These are phyloP conservation scores for Cyclophora albipunctata DNA, from an alignment of 2,888 invertebrate genomes.

Conservation along the genomic window DNA sequence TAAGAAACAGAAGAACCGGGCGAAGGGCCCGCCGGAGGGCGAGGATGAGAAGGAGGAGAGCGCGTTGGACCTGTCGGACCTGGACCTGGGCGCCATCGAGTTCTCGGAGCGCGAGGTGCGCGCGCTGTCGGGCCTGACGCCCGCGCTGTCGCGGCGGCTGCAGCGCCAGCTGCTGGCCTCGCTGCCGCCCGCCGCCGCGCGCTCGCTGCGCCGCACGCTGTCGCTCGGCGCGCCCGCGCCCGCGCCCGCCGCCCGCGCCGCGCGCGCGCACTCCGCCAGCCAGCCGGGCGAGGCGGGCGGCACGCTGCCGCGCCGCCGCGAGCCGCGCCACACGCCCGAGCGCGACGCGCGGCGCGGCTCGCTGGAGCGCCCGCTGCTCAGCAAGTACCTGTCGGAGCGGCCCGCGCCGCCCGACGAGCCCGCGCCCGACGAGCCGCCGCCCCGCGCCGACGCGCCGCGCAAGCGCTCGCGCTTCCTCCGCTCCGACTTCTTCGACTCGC, in stretches of 20 bases:
- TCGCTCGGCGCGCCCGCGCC: slow-evolving; percentile 54
- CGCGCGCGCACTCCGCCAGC: slow-evolving; percentile 46
- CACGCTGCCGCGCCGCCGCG: slow-evolving; percentile 41
- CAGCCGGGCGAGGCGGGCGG: slow-evolving; percentile 11
- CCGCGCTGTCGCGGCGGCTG: slow-evolving; percentile 81
- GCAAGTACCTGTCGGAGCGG: slow-evolving; percentile 72
- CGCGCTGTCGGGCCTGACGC: slow-evolving; percentile 80
- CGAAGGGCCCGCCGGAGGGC: slow-evolving; percentile 29
- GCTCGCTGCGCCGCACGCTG: slow-evolving; percentile 79
- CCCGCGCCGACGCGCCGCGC: slow-evolving; percentile 56
- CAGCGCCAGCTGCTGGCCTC: slow-evolving; percentile 82
- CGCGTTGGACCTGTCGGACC: slow-evolving; percentile 75
- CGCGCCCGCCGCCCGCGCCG: slow-evolving; percentile 32
- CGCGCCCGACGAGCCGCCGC: slow-evolving; percentile 44
- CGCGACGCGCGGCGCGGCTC: slow-evolving; percentile 36
- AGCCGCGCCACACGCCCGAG: slow-evolving; percentile 14
- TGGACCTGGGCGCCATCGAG: slow-evolving; percentile 81
- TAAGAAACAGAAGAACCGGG: slow-evolving; percentile 56
- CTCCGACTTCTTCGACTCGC: slow-evolving; percentile 85
- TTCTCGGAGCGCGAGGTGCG: slow-evolving; percentile 82
- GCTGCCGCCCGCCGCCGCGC: slow-evolving; percentile 81
- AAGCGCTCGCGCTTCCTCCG: slow-evolving; percentile 81
- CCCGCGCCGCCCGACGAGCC: slow-evolving; percentile 40
- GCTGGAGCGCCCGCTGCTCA: slow-evolving; percentile 71
- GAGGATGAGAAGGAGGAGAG: slow-evolving; percentile 34